Conservation (phyloP, 1,140 invertebrate genomes). For the Platyura marginata region DNA sequence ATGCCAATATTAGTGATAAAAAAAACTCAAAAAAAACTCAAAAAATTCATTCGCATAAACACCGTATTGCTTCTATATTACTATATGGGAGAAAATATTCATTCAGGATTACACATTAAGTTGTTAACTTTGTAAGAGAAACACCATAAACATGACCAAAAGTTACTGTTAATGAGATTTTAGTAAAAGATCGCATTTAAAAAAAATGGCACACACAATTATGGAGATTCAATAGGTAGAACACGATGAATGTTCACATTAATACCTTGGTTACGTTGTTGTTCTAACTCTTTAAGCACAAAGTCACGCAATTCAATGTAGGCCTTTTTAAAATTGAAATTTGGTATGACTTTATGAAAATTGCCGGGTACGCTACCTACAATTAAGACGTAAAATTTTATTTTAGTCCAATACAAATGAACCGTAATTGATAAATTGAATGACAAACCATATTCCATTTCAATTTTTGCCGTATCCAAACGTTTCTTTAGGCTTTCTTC, state of each 20-base stretch:
- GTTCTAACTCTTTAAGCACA: conserved; percentile 34
- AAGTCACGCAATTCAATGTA: conserved; percentile 63
- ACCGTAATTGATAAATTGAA: neutral
- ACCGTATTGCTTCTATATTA: too few species aligned
- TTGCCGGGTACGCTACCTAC: conserved; percentile 54
- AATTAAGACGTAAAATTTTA: conserved; percentile 8
- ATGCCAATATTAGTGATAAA: too few species aligned
- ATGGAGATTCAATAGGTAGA: neutral
- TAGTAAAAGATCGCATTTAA: too few species aligned
- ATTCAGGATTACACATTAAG: too few species aligned
- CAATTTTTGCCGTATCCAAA: conserved; percentile 49
- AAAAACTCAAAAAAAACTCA: too few species aligned
- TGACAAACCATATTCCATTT: conserved; percentile 70
- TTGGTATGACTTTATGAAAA: conserved; percentile 83
- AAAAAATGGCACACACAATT: too few species aligned
- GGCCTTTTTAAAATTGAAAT: conserved; percentile 77
- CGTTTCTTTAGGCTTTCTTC: conserved; percentile 65
- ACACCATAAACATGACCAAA: too few species aligned
- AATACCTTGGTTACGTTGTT: conserved; percentile 14
- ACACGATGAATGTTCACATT: neutral
- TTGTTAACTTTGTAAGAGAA: too few species aligned
- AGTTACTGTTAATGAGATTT: too few species aligned
- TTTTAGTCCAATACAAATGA: neutral
- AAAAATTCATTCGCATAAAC: too few species aligned
- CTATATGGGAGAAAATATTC: too few species aligned